Evolutionary conservation across 2,797 vertebrate species (phyloP).

Genomic region (Pitangus sulphuratus): DNA sequence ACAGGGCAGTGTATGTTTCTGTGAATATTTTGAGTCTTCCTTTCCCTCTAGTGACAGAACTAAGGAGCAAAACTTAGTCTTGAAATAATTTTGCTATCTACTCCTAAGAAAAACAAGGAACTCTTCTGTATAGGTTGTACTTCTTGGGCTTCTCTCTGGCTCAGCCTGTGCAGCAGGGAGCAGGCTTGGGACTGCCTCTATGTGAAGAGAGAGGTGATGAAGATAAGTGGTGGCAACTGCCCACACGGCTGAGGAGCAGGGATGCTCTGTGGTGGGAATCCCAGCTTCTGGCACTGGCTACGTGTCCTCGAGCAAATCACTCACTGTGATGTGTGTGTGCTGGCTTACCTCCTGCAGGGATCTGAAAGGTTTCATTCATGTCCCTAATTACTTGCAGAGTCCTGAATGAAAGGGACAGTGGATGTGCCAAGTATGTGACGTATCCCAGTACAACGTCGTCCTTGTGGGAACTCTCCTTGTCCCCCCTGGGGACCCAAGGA

Average conservation of each 20-base stretch:
- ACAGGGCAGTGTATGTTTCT: neutral
- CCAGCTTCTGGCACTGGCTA: neutral
- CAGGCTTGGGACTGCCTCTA: neutral
- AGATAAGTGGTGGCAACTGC: neutral
- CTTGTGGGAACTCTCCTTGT: neutral
- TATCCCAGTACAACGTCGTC: neutral
- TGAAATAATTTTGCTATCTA: neutral
- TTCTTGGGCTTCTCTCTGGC: neutral
- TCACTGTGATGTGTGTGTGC: neutral
- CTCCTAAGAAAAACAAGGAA: neutral
- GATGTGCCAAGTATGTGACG: slow-evolving; percentile 39
- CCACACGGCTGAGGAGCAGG: neutral
- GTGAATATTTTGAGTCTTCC: neutral
- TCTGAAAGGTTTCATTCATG: slow-evolving; percentile 54
- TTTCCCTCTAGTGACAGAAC: neutral
- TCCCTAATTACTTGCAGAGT: neutral
- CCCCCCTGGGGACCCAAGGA: neutral
- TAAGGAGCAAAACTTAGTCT: neutral
- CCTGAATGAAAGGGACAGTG: slow-evolving; percentile 48
- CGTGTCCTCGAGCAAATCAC: neutral
- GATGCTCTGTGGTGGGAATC: neutral
- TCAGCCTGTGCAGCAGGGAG: neutral
- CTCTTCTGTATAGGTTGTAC: neutral
- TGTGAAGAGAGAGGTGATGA: neutral
- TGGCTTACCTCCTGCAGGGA: slow-evolving; percentile 43